Base-by-base conservation (phyloP, 2,113 vertebrate species). In the Isichthys henryi region DNA sequence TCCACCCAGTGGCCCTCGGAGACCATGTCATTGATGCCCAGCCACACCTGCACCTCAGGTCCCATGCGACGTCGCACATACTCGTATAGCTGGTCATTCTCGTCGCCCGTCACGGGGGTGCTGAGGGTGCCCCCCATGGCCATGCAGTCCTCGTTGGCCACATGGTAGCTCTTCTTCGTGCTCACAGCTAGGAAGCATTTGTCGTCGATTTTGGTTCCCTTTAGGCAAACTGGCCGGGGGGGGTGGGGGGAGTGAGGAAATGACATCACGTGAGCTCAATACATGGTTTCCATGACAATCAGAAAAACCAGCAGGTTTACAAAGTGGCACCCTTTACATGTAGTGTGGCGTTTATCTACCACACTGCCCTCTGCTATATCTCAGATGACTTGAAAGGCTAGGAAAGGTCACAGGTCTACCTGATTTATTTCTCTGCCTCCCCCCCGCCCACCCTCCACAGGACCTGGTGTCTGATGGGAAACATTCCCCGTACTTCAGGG, bases 11-110 rank as follows among this genome's bases (percentile, higher is more conserved):
- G 90, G 56, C 97, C 97, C 52, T 99, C 98, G 0, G 91, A 66
- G 0, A 96, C 94, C 92, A 99, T 95, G 94, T 99, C 98, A 0
- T 97, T 98, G 94, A 99, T 92, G 87, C 98, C 98, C 91, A 99
- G 93, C 98, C 98, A 99, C 92, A 98, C 92, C 92, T 98, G 96
- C 0, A 91, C 95, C 89, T 96, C 95, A 0, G 91, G 85, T 83
- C 97, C 95, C 23, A 98, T 92, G 93, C 94, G 97, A 92, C 96
- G 96, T 49, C 95, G 96, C 31, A 96, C 96, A 70, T 99, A 99
- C 86, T 95, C 95, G 0, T 96, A 93, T 58, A 99, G 96, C 0
- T 96, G 95, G 10, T 99, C 96, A 0, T 99, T 99, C 93, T 99
- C 97, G 0, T 97, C 94, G 1, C 95, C 96, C 0, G 56, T 94